Conservation (phyloP, 2,797 vertebrate genomes). For the Acipenser transmontanus region DNA sequence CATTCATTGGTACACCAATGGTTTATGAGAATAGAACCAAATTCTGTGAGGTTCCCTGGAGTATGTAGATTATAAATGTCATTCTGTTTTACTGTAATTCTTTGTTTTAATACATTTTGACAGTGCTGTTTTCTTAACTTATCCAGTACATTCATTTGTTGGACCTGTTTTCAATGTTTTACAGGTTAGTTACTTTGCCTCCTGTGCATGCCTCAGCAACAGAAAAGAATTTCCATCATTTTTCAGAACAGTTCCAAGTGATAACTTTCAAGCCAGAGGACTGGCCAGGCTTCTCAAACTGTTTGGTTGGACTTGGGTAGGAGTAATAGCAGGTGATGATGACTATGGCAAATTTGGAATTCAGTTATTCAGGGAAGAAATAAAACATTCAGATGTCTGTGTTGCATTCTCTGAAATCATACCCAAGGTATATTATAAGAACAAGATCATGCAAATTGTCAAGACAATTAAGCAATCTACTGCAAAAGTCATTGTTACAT, state of each 20-base stretch:
- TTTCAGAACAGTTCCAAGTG: conserved; percentile 38
- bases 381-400: conserved; percentile 33
- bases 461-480: conserved; percentile 37
- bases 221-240: conserved; percentile 35
- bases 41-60: too few relatives aligned
- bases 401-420: conserved; percentile 39
- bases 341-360: conserved; percentile 43
- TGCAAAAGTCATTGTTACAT: conserved; percentile 37
- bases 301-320: conserved; percentile 42
- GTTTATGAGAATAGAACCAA: too few relatives aligned
- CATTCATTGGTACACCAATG: too few relatives aligned
- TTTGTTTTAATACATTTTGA: too few relatives aligned
- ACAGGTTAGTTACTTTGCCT: conserved; percentile 44
- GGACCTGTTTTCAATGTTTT: conserved; percentile 4
- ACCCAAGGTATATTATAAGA: conserved; percentile 32
- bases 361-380: conserved; percentile 36
- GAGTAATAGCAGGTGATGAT: conserved; percentile 38
- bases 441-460: conserved; percentile 28
- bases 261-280: conserved; percentile 38
- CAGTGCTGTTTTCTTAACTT: too few relatives aligned
- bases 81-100: too few relatives aligned
- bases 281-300: conserved; percentile 31
- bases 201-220: conserved; percentile 45
- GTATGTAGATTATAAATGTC: too few relatives aligned
- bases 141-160: too few relatives aligned